phyloP scores from a whole-genome alignment of 2,888 invertebrate species.

The Lymantria dispar region DNA sequence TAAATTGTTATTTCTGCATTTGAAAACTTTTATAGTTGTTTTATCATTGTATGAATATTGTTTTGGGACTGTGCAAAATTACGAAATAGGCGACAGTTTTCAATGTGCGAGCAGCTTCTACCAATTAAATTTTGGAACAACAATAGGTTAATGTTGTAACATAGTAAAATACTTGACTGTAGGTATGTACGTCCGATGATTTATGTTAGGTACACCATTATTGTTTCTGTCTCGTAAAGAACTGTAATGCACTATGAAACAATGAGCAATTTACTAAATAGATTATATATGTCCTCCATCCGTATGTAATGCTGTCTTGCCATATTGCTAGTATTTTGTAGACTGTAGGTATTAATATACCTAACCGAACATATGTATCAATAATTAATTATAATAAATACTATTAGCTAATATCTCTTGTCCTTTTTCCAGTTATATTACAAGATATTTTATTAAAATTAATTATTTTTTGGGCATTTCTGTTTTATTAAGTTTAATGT shows the following conservation, averaged over 20 bases:
- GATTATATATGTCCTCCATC: conserved; percentile 78
- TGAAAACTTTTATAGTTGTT: conserved; percentile 46
- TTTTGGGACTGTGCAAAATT: conserved; percentile 58
- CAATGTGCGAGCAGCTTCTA: conserved; percentile 38
- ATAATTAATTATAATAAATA: conserved; percentile 36
- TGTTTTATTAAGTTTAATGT: conserved; percentile 43
- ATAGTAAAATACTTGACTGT: conserved; percentile 60
- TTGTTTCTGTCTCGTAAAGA: conserved; percentile 77
- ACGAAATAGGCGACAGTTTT: conserved; percentile 36
- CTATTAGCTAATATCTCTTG: conserved; percentile 18
- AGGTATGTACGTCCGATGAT: conserved; percentile 69
- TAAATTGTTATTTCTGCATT: conserved; percentile 65
- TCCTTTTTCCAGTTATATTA: conserved; percentile 17
- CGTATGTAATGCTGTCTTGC: conserved; percentile 74
- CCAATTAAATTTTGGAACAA: conserved; percentile 57
- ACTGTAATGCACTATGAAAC: conserved; percentile 72
- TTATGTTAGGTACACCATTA: conserved; percentile 72
- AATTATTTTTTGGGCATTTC: conserved; percentile 20
- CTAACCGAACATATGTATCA: conserved; percentile 40
- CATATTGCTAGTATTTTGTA: conserved; percentile 76
- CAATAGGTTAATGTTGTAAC: conserved; percentile 63
- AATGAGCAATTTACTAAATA: conserved; percentile 80
- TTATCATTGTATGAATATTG: conserved; percentile 46
- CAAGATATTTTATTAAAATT: conserved; percentile 14
- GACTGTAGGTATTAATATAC: conserved; percentile 64